A percentile compares a stretch with the other conserved stretches of the same genome.
Conservation (phyloP, 2,113 vertebrate genomes). For the Nothoprocta pentlandii region DNA sequence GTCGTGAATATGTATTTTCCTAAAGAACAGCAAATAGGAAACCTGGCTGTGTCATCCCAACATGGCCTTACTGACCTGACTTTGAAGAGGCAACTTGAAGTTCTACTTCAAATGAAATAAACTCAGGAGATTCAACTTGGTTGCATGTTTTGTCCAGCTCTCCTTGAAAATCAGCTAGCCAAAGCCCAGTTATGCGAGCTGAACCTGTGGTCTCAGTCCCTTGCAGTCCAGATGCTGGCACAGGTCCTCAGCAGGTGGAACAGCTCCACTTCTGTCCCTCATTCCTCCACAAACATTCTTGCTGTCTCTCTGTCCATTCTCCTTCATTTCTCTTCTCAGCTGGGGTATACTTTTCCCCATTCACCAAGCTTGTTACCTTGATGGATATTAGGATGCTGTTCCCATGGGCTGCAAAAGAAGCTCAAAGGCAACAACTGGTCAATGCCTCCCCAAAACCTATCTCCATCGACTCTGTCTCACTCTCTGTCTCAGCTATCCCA, state of each 20-base stretch:
- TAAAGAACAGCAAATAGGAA: neutral
- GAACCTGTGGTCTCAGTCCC: neutral
- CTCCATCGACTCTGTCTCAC: neutral
- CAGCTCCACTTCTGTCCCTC: neutral
- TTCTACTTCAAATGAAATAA: neutral
- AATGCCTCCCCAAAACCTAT: neutral
- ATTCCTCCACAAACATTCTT: neutral
- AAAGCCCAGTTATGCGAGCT: fast-evolving
- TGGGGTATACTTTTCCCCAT: fast-evolving
- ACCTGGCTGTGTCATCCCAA: neutral
- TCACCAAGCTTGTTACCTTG: neutral
- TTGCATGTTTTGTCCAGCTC: neutral
- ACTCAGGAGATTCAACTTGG: neutral
- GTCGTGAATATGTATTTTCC: neutral
- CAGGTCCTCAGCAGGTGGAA: neutral
- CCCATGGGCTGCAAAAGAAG: neutral
- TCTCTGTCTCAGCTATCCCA: neutral
- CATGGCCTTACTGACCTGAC: neutral
- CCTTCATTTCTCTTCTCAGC: neutral
- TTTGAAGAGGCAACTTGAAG: neutral
- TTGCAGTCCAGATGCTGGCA: neutral
- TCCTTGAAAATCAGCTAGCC: neutral
- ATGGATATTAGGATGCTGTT: fast-evolving
- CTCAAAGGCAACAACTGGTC: neutral
- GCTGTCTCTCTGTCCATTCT: neutral